Percentiles rank a stretch among this genome's conserved stretches.
Evolutionary conservation across 2,888 invertebrate species (phyloP).

Genomic region (Lampropteryx suffumata): DNA sequence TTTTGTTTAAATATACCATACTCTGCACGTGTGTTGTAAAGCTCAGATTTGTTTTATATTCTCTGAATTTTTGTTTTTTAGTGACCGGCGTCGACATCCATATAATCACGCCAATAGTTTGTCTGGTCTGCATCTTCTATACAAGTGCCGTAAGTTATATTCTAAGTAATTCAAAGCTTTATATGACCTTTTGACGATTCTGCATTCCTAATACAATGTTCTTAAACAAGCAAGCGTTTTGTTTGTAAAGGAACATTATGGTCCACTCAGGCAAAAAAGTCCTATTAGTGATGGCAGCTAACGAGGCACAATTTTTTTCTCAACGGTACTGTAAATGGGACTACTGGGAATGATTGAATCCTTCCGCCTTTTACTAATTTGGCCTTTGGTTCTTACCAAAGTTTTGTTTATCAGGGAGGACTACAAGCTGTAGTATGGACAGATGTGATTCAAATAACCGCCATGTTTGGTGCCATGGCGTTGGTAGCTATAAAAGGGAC

Average conservation of each 20-base stretch:
- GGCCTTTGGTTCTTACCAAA: background rate
- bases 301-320: too few relatives aligned
- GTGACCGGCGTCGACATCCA: constrained; percentile 93
- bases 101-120: constrained; percentile 91
- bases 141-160: constrained; percentile 87
- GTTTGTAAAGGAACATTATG: too few relatives aligned
- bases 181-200: too few relatives aligned
- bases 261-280: too few relatives aligned
- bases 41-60: background rate
- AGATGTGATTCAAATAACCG: constrained; percentile 89
- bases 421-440: constrained; percentile 93
- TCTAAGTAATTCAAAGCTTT: background rate
- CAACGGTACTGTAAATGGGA: too few relatives aligned
- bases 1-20: too few relatives aligned
- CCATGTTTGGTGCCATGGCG: constrained; percentile 89
- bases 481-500: constrained; percentile 89
- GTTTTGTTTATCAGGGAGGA: constrained; percentile 83
- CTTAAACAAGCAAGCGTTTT: too few relatives aligned
- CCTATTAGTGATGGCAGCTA: too few relatives aligned
- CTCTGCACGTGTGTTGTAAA: too few relatives aligned
- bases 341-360: too few relatives aligned
- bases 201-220: too few relatives aligned
- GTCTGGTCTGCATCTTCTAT: constrained; percentile 93
- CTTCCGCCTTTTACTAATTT: too few relatives aligned
- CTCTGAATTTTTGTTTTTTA: constrained; percentile 59